phyloP scores from a whole-genome alignment of 2,888 invertebrate genomes.

The Neoascia interrupta region DNA sequence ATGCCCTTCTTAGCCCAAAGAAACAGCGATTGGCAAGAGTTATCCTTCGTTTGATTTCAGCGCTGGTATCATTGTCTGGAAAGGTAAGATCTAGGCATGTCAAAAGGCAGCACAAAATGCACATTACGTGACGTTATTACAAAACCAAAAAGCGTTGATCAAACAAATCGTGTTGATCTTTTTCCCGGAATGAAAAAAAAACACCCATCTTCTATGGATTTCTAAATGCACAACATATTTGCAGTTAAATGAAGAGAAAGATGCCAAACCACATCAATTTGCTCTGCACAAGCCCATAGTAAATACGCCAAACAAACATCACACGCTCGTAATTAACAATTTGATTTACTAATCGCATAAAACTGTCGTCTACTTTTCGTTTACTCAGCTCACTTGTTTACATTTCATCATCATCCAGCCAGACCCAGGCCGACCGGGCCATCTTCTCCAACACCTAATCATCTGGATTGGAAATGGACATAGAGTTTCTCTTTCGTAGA shows the following conservation, averaged over 20 bases:
- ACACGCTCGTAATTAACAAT: conserved; percentile 73
- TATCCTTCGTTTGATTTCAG: too few relatives aligned
- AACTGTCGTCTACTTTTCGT: conserved; percentile 72
- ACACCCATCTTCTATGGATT: too few relatives aligned
- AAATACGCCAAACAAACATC: conserved; percentile 18
- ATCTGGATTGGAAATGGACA: conserved; percentile 31
- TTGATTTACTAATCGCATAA: conserved; percentile 76
- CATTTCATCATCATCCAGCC: conserved; percentile 48
- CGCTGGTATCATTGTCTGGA: too few relatives aligned
- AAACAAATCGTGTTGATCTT: too few relatives aligned
- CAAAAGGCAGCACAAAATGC: too few relatives aligned
- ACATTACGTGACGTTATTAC: too few relatives aligned
- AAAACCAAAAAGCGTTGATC: too few relatives aligned
- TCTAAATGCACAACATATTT: conserved; percentile 40
- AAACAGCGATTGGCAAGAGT: too few relatives aligned
- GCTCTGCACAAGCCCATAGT: too few relatives aligned
- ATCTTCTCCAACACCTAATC: conserved; percentile 11
- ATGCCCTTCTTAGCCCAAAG: too few relatives aligned
- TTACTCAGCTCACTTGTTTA: conserved; percentile 49
- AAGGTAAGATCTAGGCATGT: too few relatives aligned
- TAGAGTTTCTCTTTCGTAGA: conserved; percentile 65
- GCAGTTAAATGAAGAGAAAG: conserved; percentile 54
- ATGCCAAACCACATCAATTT: conserved; percentile 40
- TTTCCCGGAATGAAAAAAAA: too few relatives aligned
- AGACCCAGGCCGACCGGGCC: conserved; percentile 9